A percentile compares a stretch with the other conserved stretches of the same genome.
Conservation (phyloP, 2,113 vertebrate species). For the Anolis sagrei region DNA sequence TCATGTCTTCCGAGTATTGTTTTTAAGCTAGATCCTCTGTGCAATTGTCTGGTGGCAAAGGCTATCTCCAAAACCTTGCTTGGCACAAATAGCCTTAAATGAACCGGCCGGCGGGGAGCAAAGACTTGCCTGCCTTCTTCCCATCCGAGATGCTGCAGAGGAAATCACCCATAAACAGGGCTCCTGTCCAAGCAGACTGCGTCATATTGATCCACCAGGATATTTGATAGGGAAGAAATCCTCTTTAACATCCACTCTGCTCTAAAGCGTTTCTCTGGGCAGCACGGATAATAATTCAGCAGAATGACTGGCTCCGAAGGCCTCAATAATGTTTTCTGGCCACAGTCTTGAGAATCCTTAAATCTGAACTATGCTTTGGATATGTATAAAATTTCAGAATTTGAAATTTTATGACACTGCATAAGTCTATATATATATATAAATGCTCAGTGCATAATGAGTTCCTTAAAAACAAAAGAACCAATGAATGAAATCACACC, state of each 20-base stretch:
- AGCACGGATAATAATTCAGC: background rate
- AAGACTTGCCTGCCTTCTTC: background rate
- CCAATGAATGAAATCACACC: no score
- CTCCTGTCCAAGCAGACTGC: constrained; percentile 36
- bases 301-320: background rate
- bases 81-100: constrained; percentile 16
- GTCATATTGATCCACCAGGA: background rate
- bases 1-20: constrained; percentile 19
- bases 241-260: background rate
- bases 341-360: background rate
- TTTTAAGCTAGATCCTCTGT: constrained; percentile 4
- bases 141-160: background rate
- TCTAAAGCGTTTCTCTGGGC: background rate
- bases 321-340: background rate
- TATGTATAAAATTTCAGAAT: background rate
- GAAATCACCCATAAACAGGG: background rate
- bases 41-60: constrained; percentile 1
- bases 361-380: background rate
- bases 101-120: background rate
- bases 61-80: background rate
- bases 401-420: background rate
- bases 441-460: no score
- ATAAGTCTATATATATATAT: no score
- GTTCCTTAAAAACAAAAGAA: no score
- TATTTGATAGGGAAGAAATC: constrained; percentile 17